Conservation (phyloP, 2,113 vertebrate genomes). For the Hemibates koningsi region DNA sequence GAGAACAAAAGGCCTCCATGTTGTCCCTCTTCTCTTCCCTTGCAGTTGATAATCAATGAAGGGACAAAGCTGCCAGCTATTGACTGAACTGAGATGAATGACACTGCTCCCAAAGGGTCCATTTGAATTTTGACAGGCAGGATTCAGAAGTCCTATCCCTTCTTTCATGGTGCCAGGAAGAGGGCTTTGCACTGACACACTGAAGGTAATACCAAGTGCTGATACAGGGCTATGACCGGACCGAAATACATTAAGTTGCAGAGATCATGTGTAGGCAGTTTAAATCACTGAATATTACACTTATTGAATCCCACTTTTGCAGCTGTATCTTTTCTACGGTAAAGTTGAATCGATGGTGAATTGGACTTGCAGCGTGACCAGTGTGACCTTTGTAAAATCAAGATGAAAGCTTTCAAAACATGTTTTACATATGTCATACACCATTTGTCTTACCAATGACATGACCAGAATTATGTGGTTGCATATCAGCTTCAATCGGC, state of each 20-base stretch:
- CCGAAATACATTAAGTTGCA: conserved; percentile 41
- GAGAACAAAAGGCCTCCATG: conserved; percentile 59
- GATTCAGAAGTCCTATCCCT: conserved; percentile 45
- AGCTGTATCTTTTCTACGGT: background rate
- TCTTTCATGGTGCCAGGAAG: conserved; percentile 49
- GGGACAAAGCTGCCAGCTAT: conserved; percentile 61
- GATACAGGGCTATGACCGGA: conserved; percentile 31
- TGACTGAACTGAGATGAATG: conserved; percentile 65
- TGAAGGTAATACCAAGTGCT: conserved; percentile 47
- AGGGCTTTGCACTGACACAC: conserved; percentile 31
- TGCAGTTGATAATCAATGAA: conserved; percentile 67
- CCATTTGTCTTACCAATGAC: background rate
- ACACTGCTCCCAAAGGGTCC: conserved; percentile 57
- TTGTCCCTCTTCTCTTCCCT: conserved; percentile 39
- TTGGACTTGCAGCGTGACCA: background rate
- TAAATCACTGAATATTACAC: conserved; percentile 11
- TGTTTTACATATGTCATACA: background rate
- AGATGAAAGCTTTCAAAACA: background rate
- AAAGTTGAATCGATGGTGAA: background rate
- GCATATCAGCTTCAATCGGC: background rate
- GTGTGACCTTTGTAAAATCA: conserved; percentile 23
- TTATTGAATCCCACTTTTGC: conserved; percentile 4
- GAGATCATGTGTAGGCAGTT: conserved; percentile 36
- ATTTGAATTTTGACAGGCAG: conserved; percentile 65
- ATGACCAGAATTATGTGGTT: background rate